These are phyloP conservation scores for Melanaphis sacchari DNA, from an alignment of 1,140 invertebrate species.

Conservation along the genomic window DNA sequence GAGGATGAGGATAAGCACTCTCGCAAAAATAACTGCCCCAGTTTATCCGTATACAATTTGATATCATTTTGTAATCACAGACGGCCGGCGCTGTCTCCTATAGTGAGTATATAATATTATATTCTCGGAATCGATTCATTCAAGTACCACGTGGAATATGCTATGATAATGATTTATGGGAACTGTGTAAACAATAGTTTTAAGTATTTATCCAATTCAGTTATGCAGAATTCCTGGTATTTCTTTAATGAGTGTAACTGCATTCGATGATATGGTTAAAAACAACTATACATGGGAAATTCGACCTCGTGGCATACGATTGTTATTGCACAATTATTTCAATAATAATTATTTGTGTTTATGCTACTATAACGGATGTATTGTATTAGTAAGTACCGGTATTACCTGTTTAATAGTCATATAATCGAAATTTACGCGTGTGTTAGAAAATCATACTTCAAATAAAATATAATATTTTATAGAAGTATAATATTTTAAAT, in stretches of 20 bases:
- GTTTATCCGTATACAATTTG: neutral
- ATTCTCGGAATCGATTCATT: neutral
- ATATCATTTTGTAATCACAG: neutral
- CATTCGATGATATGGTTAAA: neutral
- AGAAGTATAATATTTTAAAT: too few relatives aligned
- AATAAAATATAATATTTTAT: neutral
- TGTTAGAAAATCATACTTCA: neutral
- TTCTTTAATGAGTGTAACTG: neutral
- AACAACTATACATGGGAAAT: too few relatives aligned
- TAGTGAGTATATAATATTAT: neutral
- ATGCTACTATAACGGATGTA: too few relatives aligned
- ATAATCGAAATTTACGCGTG: too few relatives aligned
- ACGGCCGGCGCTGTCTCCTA: neutral
- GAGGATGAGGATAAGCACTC: neutral
- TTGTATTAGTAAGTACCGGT: neutral
- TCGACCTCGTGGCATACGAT: too few relatives aligned
- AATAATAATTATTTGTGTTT: too few relatives aligned
- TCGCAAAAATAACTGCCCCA: slow-evolving; percentile 18
- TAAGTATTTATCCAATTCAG: neutral
- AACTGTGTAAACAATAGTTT: neutral
- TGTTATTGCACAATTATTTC: neutral
- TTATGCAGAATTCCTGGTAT: neutral
- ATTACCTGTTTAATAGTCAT: neutral
- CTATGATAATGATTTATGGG: neutral
- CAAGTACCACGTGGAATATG: neutral